phyloP scores from a whole-genome alignment of 2,888 invertebrate genomes.

The Marronus borbonicus region DNA sequence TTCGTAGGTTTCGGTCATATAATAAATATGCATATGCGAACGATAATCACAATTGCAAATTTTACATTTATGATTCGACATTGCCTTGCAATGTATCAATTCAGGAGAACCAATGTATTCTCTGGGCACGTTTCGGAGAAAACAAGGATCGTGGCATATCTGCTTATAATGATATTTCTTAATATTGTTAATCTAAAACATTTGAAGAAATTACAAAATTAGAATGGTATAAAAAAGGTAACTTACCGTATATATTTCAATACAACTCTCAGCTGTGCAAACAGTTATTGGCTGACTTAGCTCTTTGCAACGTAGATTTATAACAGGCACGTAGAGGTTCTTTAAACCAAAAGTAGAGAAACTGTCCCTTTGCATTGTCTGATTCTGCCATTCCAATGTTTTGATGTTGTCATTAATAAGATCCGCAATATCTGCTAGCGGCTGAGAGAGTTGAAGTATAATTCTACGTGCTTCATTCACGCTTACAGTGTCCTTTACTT shows the following conservation, averaged over 20 bases:
- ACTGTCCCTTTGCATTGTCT: slow-evolving; percentile 45
- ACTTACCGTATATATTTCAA: slow-evolving; percentile 57
- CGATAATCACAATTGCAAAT: slow-evolving; percentile 63
- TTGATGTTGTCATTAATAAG: slow-evolving; percentile 64
- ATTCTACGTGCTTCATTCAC: slow-evolving; percentile 65
- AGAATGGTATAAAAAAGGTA: neutral
- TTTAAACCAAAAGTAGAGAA: slow-evolving; percentile 51
- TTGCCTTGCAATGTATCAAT: slow-evolving; percentile 63
- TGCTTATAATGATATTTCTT: slow-evolving; percentile 64
- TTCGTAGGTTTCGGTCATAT: slow-evolving; percentile 61
- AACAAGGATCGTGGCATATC: slow-evolving; percentile 66
- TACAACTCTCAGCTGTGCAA: slow-evolving; percentile 54
- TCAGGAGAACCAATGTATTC: slow-evolving; percentile 64
- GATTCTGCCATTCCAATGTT: slow-evolving; percentile 60
- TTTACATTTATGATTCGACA: slow-evolving; percentile 59
- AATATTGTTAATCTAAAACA: slow-evolving; percentile 60
- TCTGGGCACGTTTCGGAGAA: slow-evolving; percentile 61
- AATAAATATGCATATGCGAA: slow-evolving; percentile 66
- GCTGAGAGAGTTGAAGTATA: slow-evolving; percentile 64
- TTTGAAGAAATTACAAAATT: slow-evolving; percentile 14
- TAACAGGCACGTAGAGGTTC: slow-evolving; percentile 54
- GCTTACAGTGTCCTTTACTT: slow-evolving; percentile 62
- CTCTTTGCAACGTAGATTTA: slow-evolving; percentile 51
- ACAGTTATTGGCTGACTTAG: slow-evolving; percentile 55
- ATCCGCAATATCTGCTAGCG: slow-evolving; percentile 66